Percentiles rank a stretch among this genome's conserved stretches.
Conservation (phyloP, 2,888 invertebrate genomes). For the Tridacna gigas region DNA sequence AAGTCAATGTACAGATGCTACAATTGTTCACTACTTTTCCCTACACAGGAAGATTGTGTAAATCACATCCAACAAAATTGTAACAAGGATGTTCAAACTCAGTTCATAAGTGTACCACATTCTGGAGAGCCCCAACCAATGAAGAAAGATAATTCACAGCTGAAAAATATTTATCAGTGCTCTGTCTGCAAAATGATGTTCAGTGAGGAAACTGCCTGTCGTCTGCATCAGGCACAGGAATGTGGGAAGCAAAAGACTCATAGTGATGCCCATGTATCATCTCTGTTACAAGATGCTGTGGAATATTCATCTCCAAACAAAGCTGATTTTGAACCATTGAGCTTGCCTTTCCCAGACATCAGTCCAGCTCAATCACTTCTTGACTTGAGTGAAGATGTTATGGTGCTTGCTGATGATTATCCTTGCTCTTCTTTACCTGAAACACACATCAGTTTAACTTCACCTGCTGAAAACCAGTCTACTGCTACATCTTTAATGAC, state of each 20-base stretch:
- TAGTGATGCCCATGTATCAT: constrained; percentile 23
- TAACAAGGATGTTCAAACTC: constrained; percentile 6
- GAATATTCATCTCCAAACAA: not conserved
- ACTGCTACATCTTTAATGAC: not conserved
- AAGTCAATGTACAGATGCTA: constrained; percentile 40
- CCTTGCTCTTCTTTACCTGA: not conserved
- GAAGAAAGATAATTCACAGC: constrained; percentile 5
- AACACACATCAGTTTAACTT: not conserved
- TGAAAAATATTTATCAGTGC: constrained; percentile 57
- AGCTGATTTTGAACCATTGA: constrained; percentile 7
- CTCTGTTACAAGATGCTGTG: constrained; percentile 12
- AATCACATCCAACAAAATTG: constrained; percentile 52
- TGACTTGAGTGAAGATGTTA: constrained; percentile 13
- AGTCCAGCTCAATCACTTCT: constrained; percentile 28
- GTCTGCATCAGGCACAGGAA: constrained; percentile 34
- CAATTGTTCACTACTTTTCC: constrained; percentile 44
- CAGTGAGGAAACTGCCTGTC: constrained; percentile 43
- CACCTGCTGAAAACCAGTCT: constrained; percentile 5
- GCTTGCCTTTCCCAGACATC: constrained; percentile 39
- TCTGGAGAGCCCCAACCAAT: not conserved
- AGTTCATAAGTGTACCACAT: constrained; percentile 20
- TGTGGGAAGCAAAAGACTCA: constrained; percentile 27
- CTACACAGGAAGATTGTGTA: constrained; percentile 41
- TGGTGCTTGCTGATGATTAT: constrained; percentile 9
- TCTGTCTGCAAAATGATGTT: constrained; percentile 52